Percentiles rank a stretch among this genome's conserved stretches.
Evolutionary conservation across 2,888 invertebrate species (phyloP).

Genomic region (Nomada fabriciana): DNA sequence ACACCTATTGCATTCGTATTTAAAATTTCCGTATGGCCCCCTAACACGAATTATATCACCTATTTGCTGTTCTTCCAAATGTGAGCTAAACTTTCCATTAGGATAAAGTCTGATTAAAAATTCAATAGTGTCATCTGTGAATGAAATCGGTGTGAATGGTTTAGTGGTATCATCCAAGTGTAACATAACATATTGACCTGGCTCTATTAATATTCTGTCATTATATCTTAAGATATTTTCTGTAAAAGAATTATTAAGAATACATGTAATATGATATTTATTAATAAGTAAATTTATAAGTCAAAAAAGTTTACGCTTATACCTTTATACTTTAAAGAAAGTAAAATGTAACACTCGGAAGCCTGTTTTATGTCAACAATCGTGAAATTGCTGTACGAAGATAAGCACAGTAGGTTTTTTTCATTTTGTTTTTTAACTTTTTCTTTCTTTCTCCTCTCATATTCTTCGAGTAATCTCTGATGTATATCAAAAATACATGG

Average conservation of each 20-base stretch:
- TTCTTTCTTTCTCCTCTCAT: constrained; percentile 66
- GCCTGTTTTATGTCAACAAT: constrained; percentile 52
- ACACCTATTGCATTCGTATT: constrained; percentile 78
- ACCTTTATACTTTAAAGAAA: constrained; percentile 70
- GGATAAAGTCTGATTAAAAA: constrained; percentile 78
- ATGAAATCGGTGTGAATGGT: constrained; percentile 80
- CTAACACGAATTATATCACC: constrained; percentile 75
- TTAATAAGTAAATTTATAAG: constrained; percentile 7
- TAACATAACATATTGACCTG: constrained; percentile 80
- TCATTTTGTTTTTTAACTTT: constrained; percentile 51
- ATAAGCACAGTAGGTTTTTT: constrained; percentile 61
- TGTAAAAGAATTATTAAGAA: constrained; percentile 26
- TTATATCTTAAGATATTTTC: constrained; percentile 41
- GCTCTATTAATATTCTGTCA: constrained; percentile 68
- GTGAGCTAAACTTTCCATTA: constrained; percentile 73
- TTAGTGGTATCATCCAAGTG: constrained; percentile 69
- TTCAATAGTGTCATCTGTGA: constrained; percentile 69
- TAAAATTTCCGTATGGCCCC: constrained; percentile 81
- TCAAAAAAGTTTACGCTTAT: background rate
- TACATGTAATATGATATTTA: constrained; percentile 9
- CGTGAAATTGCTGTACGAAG: constrained; percentile 69
- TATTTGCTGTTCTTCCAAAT: constrained; percentile 58
- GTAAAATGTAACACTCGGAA: constrained; percentile 67
- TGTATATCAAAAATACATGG: constrained; percentile 81
- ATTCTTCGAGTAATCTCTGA: constrained; percentile 74